phyloP scores from a whole-genome alignment of 2,113 vertebrate species.

The Nannospalax galili region DNA sequence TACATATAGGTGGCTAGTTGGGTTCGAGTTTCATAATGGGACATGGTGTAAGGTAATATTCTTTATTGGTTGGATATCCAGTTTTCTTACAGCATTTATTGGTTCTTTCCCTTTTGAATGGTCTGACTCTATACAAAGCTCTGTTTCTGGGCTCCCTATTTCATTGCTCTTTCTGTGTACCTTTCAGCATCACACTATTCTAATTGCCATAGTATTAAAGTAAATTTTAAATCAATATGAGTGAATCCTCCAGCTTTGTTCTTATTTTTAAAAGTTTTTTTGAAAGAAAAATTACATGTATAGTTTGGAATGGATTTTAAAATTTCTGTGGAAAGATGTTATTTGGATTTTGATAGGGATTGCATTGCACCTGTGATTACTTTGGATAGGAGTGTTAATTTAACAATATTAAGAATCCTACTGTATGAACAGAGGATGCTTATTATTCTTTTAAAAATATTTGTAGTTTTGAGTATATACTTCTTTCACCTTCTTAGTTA shows the following conservation, averaged over 20 bases:
- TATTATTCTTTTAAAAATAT: background rate
- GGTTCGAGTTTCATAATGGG: too few species aligned
- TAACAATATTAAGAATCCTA: background rate
- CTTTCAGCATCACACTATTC: background rate
- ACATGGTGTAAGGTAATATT: too few species aligned
- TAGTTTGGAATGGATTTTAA: background rate
- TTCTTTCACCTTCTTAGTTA: background rate
- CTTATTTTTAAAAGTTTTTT: background rate
- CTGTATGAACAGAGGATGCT: background rate
- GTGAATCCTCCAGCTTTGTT: background rate
- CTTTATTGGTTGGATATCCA: too few species aligned
- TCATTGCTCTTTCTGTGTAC: background rate
- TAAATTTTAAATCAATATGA: background rate
- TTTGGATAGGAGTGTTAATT: background rate
- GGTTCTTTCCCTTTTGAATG: too few species aligned
- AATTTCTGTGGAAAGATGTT: background rate
- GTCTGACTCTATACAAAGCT: background rate
- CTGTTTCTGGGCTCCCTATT: background rate
- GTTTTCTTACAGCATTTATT: too few species aligned
- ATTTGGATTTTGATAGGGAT: too few species aligned
- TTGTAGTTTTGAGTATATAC: background rate
- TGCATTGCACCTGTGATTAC: background rate
- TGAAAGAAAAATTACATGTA: background rate
- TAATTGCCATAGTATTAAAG: background rate
- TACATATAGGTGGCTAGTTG: too few species aligned